Percentiles rank a stretch among this genome's conserved stretches.
phyloP scores from a whole-genome alignment of 2,113 vertebrate species.

The Equus quagga region DNA sequence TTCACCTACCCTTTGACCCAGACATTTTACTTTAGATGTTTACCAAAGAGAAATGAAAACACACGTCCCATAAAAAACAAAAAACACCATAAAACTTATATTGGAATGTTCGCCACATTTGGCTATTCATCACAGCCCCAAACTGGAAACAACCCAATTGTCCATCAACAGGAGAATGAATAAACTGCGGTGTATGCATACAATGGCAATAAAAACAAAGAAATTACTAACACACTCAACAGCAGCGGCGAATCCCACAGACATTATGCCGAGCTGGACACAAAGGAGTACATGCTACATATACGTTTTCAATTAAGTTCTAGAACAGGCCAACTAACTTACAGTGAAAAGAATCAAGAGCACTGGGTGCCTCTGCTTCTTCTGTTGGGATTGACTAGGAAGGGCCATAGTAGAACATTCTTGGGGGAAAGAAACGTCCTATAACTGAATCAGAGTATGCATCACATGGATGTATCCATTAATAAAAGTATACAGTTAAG shows the following conservation, averaged over 20 bases:
- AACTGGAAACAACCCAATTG: not conserved
- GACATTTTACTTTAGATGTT: not conserved
- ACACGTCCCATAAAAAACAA: not conserved
- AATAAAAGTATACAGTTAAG: not conserved
- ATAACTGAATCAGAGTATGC: not conserved
- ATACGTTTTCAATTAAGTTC: not conserved
- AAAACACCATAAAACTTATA: not conserved
- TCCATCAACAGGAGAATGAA: not conserved
- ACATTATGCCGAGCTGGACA: not conserved
- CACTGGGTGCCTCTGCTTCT: not conserved
- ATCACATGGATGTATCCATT: not conserved
- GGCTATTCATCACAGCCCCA: not conserved
- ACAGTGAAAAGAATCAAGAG: not conserved
- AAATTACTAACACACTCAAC: not conserved
- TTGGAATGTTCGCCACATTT: not conserved
- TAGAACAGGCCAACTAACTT: not conserved
- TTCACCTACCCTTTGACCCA: not conserved
- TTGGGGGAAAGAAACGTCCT: not conserved
- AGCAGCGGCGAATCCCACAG: not conserved
- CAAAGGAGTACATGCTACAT: not conserved
- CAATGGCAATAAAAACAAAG: not conserved
- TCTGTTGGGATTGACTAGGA: not conserved
- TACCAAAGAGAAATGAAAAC: constrained; percentile 41
- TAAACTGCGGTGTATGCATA: not conserved
- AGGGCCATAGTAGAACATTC: not conserved